Conservation (phyloP, 2,888 invertebrate species). For the Pristionchus japonicus region DNA sequence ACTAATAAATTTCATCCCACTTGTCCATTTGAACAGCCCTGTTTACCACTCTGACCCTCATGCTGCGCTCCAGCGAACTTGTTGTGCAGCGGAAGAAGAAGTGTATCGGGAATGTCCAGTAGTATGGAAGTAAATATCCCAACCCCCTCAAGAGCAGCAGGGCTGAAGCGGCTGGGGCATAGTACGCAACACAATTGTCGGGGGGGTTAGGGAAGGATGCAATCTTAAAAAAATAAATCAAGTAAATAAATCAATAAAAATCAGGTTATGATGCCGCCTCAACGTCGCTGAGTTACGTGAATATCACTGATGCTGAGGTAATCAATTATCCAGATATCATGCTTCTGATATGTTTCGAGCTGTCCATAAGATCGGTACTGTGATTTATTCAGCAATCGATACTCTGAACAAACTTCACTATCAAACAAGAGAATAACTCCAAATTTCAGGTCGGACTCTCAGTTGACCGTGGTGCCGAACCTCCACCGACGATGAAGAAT, state of each 20-base stretch:
- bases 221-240: background rate
- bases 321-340: background rate
- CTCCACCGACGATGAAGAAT: background rate
- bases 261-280: background rate
- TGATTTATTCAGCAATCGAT: background rate
- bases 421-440: background rate
- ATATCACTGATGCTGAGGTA: background rate
- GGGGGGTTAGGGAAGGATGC: background rate
- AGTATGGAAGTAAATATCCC: background rate
- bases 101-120: background rate
- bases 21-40: background rate
- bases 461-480: background rate
- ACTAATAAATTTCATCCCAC: no score
- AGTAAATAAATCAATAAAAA: no score
- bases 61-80: background rate
- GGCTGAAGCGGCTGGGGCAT: background rate
- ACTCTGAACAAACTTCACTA: background rate
- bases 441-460: background rate
- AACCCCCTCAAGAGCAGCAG: background rate
- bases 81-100: background rate
- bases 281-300: background rate
- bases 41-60: background rate
- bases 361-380: background rate
- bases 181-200: background rate
- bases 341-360: background rate